Conservation (phyloP, 2,888 invertebrate genomes). For the Eupithecia insigniata region DNA sequence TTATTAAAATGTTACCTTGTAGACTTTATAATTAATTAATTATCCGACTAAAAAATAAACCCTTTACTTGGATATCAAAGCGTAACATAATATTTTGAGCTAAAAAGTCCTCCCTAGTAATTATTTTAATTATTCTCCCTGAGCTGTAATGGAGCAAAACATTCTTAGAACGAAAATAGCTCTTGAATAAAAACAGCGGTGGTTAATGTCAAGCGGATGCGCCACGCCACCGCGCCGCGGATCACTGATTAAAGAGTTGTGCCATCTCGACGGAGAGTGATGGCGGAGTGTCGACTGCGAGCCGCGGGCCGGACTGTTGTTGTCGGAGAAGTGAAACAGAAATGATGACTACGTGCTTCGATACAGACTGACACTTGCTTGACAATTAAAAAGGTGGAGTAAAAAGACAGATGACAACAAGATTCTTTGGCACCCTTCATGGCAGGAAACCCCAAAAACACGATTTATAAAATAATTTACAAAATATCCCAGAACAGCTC, state of each 20-base stretch:
- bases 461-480: conserved; percentile 20
- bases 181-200: conserved; percentile 35
- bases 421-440: conserved; percentile 41
- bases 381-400: not conserved
- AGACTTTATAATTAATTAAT: conserved; percentile 1
- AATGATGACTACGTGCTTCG: not conserved
- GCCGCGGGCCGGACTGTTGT: not conserved
- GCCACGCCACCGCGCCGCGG: no score
- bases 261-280: not conserved
- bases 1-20: conserved; percentile 1
- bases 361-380: not conserved
- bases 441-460: not conserved
- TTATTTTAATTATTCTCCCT: conserved; percentile 17
- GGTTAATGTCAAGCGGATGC: conserved; percentile 43
- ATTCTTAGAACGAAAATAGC: conserved; percentile 38
- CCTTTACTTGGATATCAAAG: conserved; percentile 4
- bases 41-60: conserved; percentile 8
- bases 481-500: conserved; percentile 25
- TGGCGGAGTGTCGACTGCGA: not conserved
- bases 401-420: conserved; percentile 47
- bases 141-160: conserved; percentile 20
- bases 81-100: conserved; percentile 12
- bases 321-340: not conserved
- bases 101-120: conserved; percentile 3
- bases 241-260: conserved; percentile 41